A percentile compares a stretch with the other conserved stretches of the same genome.
Evolutionary conservation across 2,888 invertebrate species (phyloP).

Genomic region (Agapostemon virescens): DNA sequence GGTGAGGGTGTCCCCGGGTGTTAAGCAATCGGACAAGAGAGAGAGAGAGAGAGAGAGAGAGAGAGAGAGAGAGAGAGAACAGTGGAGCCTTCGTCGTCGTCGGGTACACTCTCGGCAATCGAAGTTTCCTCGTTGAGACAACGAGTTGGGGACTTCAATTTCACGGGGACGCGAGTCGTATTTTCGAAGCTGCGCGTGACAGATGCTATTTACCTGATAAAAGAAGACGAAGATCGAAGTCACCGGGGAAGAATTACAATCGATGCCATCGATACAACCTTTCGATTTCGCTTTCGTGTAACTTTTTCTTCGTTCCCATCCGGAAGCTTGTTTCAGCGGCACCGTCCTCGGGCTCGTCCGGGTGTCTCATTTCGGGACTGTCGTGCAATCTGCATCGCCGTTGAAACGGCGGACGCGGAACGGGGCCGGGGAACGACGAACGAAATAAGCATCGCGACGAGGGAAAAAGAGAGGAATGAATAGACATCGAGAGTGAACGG

Average conservation of each 20-base stretch:
- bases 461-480: slow-evolving; percentile 22
- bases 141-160: slow-evolving; percentile 15
- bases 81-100: not conserved
- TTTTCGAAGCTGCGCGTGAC: slow-evolving; percentile 35
- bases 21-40: slow-evolving; percentile 5
- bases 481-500: slow-evolving; percentile 36
- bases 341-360: slow-evolving; percentile 39
- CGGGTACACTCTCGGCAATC: slow-evolving; percentile 34
- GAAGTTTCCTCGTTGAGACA: slow-evolving; percentile 25
- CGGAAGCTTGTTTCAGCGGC: slow-evolving; percentile 16
- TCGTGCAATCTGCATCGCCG: slow-evolving; percentile 64
- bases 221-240: slow-evolving; percentile 30
- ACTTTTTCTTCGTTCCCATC: slow-evolving; percentile 22
- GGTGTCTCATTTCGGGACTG: slow-evolving; percentile 51
- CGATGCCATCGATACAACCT: slow-evolving; percentile 35
- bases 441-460: slow-evolving; percentile 35
- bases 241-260: slow-evolving; percentile 39
- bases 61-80: not conserved
- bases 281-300: slow-evolving; percentile 44
- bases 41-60: not conserved
- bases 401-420: slow-evolving; percentile 2
- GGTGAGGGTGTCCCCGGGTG: not conserved
- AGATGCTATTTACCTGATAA: slow-evolving; percentile 36
- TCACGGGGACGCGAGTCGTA: slow-evolving; percentile 28
- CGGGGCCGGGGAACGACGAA: not conserved